Conservation (phyloP, 2,888 invertebrate genomes). For the Rhimphoctona megacephalus region DNA sequence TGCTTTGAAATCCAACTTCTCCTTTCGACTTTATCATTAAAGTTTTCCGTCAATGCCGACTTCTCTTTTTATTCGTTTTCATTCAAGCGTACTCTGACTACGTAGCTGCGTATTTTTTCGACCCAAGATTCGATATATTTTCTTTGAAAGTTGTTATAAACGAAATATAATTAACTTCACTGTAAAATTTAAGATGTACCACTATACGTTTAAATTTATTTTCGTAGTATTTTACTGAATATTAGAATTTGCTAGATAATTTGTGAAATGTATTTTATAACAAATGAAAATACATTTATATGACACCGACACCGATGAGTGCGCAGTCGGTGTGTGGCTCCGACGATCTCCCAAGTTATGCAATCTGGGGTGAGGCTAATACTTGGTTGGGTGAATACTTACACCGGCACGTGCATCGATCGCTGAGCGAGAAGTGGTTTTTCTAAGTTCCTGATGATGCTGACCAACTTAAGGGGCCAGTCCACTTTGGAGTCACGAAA, state of each 20-base stretch:
- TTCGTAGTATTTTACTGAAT: not conserved
- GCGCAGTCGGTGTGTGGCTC: too few relatives aligned
- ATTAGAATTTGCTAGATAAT: not conserved
- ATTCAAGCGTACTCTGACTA: not conserved
- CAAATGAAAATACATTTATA: not conserved
- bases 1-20: conserved; percentile 10
- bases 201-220: not conserved
- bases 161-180: not conserved
- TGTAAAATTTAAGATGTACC: not conserved
- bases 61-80: not conserved
- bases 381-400: too few relatives aligned
- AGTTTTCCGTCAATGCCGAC: not conserved
- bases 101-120: not conserved
- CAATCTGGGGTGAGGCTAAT: too few relatives aligned
- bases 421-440: too few relatives aligned
- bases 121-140: not conserved
- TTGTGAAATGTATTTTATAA: too few relatives aligned
- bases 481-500: too few relatives aligned
- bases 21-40: not conserved
- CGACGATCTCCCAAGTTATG: too few relatives aligned
- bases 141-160: not conserved
- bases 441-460: too few relatives aligned
- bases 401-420: too few relatives aligned
- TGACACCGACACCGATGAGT: too few relatives aligned
- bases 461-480: too few relatives aligned